Percentiles rank a stretch among this genome's conserved stretches.
These are phyloP conservation scores for Chironomus tepperi DNA, from an alignment of 1,140 invertebrate genomes.

Conservation along the genomic window DNA sequence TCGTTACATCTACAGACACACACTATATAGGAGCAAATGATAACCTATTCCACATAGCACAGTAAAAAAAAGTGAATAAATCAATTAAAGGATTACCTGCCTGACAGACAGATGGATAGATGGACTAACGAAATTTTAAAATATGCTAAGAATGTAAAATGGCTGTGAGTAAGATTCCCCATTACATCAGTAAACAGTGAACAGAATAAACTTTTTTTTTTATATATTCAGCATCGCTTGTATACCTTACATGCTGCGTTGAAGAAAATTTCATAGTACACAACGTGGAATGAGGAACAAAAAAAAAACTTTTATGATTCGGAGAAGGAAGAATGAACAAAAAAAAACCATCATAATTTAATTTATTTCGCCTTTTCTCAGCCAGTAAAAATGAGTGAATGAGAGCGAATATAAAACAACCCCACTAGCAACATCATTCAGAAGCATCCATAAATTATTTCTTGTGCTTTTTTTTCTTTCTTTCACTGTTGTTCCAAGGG, in stretches of 20 bases:
- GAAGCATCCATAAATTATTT: slow-evolving; percentile 13
- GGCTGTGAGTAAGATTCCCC: neutral
- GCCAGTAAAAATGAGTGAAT: neutral
- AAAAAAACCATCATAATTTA: slow-evolving; percentile 9
- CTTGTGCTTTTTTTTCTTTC: neutral
- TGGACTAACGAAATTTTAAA: no score
- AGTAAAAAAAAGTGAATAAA: no score
- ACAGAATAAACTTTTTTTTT: neutral
- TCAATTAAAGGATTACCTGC: no score
- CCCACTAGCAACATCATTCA: neutral
- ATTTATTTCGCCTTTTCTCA: slow-evolving; percentile 13
- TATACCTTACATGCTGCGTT: neutral
- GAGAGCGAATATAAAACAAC: neutral
- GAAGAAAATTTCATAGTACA: neutral
- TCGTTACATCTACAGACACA: no score
- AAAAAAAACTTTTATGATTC: neutral
- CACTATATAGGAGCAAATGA: no score
- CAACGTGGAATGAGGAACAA: neutral
- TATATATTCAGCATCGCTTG: neutral
- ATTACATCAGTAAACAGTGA: slow-evolving; percentile 12
- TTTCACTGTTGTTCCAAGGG: neutral
- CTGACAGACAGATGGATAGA: no score
- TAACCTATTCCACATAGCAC: no score
- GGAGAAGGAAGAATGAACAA: neutral
- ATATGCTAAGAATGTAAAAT: slow-evolving; percentile 3